These are phyloP conservation scores for Lydus trimaculatus DNA, from an alignment of 2,888 invertebrate genomes.

Conservation along the genomic window DNA sequence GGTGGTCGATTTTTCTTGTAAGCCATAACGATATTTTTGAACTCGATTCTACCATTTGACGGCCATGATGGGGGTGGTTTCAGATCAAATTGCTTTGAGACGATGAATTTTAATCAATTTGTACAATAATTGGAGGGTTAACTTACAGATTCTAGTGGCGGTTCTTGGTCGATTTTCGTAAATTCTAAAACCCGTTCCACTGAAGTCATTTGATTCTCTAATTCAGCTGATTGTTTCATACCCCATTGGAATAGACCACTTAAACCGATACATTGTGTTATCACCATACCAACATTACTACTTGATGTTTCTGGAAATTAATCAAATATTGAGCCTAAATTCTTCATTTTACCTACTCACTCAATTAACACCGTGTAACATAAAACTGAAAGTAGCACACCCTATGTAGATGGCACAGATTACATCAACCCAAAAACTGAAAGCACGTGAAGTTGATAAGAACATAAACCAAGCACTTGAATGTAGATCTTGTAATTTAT, in stretches of 20 bases:
- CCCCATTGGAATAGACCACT: slow-evolving; percentile 69
- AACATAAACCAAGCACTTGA: slow-evolving; percentile 78
- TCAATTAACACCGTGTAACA: slow-evolving; percentile 65
- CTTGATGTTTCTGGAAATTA: slow-evolving; percentile 47
- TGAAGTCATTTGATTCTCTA: slow-evolving; percentile 69
- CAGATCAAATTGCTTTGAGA: slow-evolving; percentile 52
- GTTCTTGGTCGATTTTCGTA: slow-evolving; percentile 62
- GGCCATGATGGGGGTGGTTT: slow-evolving; percentile 70
- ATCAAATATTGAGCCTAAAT: too few species aligned
- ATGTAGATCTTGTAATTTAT: slow-evolving; percentile 67
- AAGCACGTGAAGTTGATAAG: slow-evolving; percentile 69
- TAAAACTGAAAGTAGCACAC: slow-evolving; percentile 70
- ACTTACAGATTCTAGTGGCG: slow-evolving; percentile 52
- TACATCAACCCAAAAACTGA: slow-evolving; percentile 77
- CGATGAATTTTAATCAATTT: slow-evolving; percentile 15
- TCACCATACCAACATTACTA: slow-evolving; percentile 63
- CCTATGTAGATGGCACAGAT: slow-evolving; percentile 73
- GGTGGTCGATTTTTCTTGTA: slow-evolving; percentile 70
- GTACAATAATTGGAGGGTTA: neutral
- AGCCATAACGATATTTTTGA: slow-evolving; percentile 67
- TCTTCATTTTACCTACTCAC: too few species aligned
- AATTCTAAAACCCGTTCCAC: slow-evolving; percentile 75
- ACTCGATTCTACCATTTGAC: slow-evolving; percentile 66
- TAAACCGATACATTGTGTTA: slow-evolving; percentile 64
- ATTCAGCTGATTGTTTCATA: slow-evolving; percentile 73